Evolutionary conservation across 2,797 vertebrate genomes (phyloP).

Genomic region (Onychomys leucogaster): DNA sequence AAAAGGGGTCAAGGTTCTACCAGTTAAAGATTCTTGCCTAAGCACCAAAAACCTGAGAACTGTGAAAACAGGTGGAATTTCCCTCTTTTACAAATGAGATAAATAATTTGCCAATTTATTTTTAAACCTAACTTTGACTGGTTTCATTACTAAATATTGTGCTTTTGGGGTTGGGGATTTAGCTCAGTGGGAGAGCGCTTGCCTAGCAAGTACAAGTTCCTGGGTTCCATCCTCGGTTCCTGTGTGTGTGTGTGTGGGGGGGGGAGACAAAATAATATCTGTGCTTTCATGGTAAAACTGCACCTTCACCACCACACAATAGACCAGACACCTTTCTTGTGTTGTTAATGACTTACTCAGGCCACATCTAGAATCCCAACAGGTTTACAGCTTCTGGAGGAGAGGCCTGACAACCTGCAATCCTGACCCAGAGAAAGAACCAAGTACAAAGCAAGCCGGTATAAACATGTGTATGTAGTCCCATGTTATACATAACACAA

Average conservation of each 20-base stretch:
- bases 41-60: not conserved
- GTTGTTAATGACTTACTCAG: not conserved
- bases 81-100: not conserved
- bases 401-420: conserved; percentile 25
- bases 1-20: not conserved
- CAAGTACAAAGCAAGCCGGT: conserved; percentile 23
- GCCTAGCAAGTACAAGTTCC: not conserved
- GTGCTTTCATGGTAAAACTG: not conserved
- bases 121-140: not conserved
- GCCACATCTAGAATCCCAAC: not conserved
- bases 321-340: not conserved
- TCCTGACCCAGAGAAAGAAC: not conserved
- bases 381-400: not conserved
- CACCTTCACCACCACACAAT: not conserved
- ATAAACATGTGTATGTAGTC: not conserved
- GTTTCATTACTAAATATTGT: not conserved
- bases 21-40: not conserved
- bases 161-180: not conserved
- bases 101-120: conserved; percentile 7
- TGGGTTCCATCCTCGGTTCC: not conserved
- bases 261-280: not conserved
- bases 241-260: too few species aligned
- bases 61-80: not conserved
- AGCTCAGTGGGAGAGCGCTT: not conserved
- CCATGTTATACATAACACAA: not conserved